Base-by-base conservation (phyloP, 2,888 invertebrate species). In the Elegia similella region DNA sequence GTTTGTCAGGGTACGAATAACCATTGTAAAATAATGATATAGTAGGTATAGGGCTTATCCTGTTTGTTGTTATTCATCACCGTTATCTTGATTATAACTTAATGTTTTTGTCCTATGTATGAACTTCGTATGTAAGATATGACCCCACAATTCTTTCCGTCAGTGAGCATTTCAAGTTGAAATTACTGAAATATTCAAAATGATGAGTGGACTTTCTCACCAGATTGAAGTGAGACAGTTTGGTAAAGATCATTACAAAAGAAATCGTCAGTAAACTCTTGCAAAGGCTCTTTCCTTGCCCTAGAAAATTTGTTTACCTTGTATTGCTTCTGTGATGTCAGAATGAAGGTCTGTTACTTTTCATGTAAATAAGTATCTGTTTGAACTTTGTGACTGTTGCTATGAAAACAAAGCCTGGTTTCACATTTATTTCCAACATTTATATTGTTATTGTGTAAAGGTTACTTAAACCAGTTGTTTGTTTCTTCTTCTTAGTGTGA, bases 1-100 rank as follows among this genome's bases (percentile, higher is more conserved):
- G 88, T 90, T 87, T 89, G 89, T 86, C 89, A 82, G 79, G 71
- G 77, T 71, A 77, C 71, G 64, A 60, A 62, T 72, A 73, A 64
- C 69, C 69, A 69, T 71, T 66, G 56, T 68, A 66, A 62, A 68
- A 63, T 68, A 69, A 60, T 66, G 65, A 62, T 71, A 66, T 60
- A 64, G 65, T 62, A 65, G 63, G 61, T 62, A 64, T 72, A 73
- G 62, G 61, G 70, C 70, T 59, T 62, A 62, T 59, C 66, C 62
- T 56, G 55, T 63, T 72, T 75, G 75, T 78, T 79, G 72, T 73
- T 74, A 69, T 69, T 68, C 70, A 67, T 70, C 66, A 68, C 64
- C 64, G 67, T 69, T 78, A 76, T 78, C 76, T 59, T 52, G 55
- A 57, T 57, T 55, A 53, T 32, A 46, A 34, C 34, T 16, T 54